Evolutionary conservation across 2,888 invertebrate species (phyloP).

Genomic region (Homarus gammarus): DNA sequence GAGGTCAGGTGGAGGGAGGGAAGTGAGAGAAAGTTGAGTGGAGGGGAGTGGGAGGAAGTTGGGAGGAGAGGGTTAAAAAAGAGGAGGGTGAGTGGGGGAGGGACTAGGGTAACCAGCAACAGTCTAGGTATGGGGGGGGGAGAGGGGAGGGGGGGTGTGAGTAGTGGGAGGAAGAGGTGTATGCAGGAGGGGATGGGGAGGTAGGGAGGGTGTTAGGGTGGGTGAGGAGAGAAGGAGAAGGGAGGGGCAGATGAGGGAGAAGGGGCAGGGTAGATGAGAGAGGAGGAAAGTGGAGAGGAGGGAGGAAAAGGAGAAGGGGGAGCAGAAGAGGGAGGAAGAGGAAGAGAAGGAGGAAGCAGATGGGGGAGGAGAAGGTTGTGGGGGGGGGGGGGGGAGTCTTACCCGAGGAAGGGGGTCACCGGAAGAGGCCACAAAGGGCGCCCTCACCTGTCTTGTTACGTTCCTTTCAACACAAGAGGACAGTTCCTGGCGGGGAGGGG

Average conservation of each 20-base stretch:
- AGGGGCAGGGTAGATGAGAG: too few relatives aligned
- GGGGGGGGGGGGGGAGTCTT: not conserved
- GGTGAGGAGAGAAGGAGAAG: too few relatives aligned
- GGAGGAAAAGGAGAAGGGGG: not conserved
- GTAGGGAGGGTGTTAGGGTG: too few relatives aligned
- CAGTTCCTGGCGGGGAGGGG: conserved; percentile 5
- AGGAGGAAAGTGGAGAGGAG: not conserved
- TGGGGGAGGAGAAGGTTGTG: not conserved
- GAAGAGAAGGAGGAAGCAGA: not conserved
- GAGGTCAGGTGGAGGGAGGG: not conserved
- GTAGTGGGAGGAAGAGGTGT: not conserved
- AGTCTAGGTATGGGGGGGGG: not conserved
- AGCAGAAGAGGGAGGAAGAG: not conserved
- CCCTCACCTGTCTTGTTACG: conserved; percentile 48
- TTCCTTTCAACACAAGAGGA: conserved; percentile 46
- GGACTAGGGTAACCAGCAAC: not conserved
- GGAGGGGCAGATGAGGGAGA: too few relatives aligned
- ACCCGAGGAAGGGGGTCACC: conserved; percentile 1
- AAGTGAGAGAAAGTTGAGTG: not conserved
- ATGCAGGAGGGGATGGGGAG: not conserved
- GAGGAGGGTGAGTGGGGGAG: not conserved
- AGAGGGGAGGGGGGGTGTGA: not conserved
- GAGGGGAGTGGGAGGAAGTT: not conserved
- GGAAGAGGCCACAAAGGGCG: conserved; percentile 24
- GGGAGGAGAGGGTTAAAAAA: not conserved